phyloP scores from a whole-genome alignment of 1,140 invertebrate species.

The Brachystomella parvula region DNA sequence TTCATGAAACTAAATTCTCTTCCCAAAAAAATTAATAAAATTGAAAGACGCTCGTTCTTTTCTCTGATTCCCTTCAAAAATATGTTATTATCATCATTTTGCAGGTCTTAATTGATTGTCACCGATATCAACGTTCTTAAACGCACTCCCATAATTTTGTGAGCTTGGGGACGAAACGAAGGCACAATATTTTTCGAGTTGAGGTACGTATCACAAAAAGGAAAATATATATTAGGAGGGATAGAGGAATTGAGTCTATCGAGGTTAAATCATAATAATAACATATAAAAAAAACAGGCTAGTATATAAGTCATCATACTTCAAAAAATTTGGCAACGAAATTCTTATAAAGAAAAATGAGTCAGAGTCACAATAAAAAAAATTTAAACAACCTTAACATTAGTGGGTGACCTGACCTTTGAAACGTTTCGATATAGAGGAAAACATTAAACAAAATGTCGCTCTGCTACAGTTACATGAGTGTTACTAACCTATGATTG shows the following conservation, averaged over 20 bases:
- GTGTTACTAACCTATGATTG: too few species aligned
- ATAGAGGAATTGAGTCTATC: neutral
- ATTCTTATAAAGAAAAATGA: neutral
- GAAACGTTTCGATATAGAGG: too few species aligned
- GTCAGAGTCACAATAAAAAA: neutral
- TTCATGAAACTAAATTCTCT: too few species aligned
- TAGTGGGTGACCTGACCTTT: neutral
- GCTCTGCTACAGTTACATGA: too few species aligned
- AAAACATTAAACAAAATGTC: too few species aligned
- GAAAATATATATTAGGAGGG: neutral
- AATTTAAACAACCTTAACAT: neutral
- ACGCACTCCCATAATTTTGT: neutral
- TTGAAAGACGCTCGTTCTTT: constrained; percentile 5
- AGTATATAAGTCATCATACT: neutral
- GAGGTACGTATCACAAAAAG: neutral
- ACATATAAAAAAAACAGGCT: too few species aligned
- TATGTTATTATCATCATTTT: neutral
- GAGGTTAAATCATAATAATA: too few species aligned
- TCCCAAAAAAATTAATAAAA: neutral
- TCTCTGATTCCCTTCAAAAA: neutral
- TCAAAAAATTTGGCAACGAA: neutral
- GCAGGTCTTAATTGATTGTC: neutral
- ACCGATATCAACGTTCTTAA: neutral
- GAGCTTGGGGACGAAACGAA: neutral
- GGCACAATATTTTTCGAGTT: neutral